Evolutionary conservation across 2,797 vertebrate species (phyloP), one percentile per base, ranked within the genome.

Genomic region (Malacoctenus gilli): DNA sequence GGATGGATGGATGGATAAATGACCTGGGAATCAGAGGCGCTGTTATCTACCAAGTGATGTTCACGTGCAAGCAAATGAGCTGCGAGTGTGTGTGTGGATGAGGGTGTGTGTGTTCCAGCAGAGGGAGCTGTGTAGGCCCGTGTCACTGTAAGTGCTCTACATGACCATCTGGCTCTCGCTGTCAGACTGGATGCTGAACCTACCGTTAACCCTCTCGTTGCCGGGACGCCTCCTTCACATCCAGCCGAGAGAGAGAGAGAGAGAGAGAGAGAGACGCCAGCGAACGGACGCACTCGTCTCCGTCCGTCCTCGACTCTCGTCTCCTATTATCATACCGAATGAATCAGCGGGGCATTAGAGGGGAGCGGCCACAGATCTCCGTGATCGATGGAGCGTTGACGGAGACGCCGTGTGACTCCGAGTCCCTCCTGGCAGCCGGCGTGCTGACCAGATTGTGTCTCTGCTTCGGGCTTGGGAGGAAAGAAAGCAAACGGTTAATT

Each of bases 81-180:
- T 31, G 18, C 8, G 35, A 46, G 49, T 25, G 23, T 25, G 23
- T 37, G 42, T 9, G 61, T 12, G 47, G 19, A 34, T 50, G 59
- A 20, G 67, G 34, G 35, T 46, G 42, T 53, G 55, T 61, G 59
- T 46, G 16, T 55, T 87, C 85, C 85, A 87, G 83, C 84, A 89
- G 87, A 84, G 86, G 87, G 80, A 82, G 85, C 87, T 88, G 67
- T 85, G 75, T 72, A 63, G 68, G 71, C 67, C 71, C 74, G 49
- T 77, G 73, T 86, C 79, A 70, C 83, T 80, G 79, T 77, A 59
- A 85, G 78, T 78, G 85, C 82, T 85, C 78, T 80, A 76, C 85
- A 86, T 80, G 86, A 87, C 91, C 90, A 92, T 91, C 91, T 91
- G 90, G 87, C 80, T 86, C 85, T 80, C 80, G 23, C 84, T 67